Percentiles rank a stretch among this genome's conserved stretches.
Conservation (phyloP, 2,797 vertebrate species). For the Diceros bicornis region DNA sequence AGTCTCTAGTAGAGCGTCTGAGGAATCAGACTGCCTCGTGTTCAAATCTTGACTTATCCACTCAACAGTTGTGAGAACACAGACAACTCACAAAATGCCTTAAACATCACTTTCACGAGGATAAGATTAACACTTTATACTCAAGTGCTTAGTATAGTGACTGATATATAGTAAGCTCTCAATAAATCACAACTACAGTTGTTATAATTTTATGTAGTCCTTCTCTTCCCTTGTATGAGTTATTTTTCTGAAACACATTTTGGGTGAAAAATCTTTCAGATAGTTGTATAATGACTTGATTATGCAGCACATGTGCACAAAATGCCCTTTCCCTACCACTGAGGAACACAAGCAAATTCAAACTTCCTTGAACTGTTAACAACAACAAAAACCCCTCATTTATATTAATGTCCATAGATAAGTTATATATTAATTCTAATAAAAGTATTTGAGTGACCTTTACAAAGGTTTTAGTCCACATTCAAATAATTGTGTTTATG, state of each 20-base stretch:
- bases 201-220: neutral
- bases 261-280: neutral
- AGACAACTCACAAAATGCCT: neutral
- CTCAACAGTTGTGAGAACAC: neutral
- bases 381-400: neutral
- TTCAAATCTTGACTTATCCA: neutral
- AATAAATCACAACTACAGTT: neutral
- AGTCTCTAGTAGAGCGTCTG: neutral
- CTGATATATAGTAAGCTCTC: neutral
- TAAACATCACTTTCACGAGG: neutral
- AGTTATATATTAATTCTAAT: neutral
- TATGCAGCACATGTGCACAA: neutral
- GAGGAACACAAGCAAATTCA: neutral
- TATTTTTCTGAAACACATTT: neutral
- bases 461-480: neutral
- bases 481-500: neutral
- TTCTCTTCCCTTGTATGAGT: neutral
- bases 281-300: neutral
- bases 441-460: neutral
- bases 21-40: neutral
- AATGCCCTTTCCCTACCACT: neutral
- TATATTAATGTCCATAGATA: neutral
- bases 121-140: neutral
- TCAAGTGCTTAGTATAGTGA: neutral
- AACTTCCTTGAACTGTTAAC: neutral